These are phyloP conservation scores for Baccha elongata DNA, from an alignment of 2,888 invertebrate genomes.

Conservation along the genomic window DNA sequence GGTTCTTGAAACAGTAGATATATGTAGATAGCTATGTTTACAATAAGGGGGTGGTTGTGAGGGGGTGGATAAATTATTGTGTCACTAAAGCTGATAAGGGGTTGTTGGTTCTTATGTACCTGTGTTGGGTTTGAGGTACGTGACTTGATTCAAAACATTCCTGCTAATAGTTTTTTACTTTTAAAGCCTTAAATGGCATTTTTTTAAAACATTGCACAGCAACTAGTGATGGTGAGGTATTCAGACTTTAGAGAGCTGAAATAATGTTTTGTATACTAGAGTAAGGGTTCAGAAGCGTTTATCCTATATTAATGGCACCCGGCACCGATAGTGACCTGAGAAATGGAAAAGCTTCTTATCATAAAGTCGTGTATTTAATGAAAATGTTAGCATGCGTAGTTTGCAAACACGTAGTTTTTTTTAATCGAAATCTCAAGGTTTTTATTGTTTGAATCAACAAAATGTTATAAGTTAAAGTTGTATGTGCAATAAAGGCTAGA, in stretches of 20 bases:
- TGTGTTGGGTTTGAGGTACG: conserved; percentile 2
- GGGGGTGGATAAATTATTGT: conserved; percentile 28
- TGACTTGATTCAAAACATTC: conserved; percentile 17
- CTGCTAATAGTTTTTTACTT: conserved; percentile 9
- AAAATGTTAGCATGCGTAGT: conserved; percentile 16
- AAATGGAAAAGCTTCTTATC: neutral
- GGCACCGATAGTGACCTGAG: neutral
- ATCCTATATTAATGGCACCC: conserved; percentile 1
- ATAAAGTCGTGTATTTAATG: neutral
- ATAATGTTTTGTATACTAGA: too few relatives aligned
- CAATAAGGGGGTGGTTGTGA: neutral
- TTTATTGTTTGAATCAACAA: too few relatives aligned
- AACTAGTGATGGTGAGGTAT: too few relatives aligned
- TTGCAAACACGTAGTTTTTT: conserved; percentile 2
- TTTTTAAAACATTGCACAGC: neutral
- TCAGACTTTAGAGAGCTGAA: too few relatives aligned
- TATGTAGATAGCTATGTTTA: neutral
- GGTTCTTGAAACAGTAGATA: conserved; percentile 37
- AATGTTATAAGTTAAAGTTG: too few relatives aligned
- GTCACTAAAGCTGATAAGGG: conserved; percentile 14
- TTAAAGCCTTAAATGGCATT: neutral
- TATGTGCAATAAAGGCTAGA: too few relatives aligned
- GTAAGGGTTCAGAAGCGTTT: too few relatives aligned
- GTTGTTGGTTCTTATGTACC: conserved; percentile 15
- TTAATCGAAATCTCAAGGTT: neutral